Evolutionary conservation across 2,888 invertebrate species (phyloP), one percentile per base, ranked within the genome.

Genomic region (Caenorhabditis afra): DNA sequence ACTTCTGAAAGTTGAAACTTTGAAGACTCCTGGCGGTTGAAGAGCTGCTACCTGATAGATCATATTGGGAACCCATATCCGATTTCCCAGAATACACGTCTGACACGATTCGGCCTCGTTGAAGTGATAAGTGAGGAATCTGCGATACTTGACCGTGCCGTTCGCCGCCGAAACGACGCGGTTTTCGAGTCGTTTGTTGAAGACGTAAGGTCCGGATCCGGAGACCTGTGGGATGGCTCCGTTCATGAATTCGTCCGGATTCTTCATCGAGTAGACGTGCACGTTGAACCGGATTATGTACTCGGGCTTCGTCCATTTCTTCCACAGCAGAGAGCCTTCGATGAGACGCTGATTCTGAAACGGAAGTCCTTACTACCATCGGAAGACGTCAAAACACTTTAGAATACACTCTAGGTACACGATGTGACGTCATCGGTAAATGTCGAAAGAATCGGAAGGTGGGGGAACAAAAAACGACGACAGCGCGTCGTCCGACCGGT

Each of bases 121-220:
- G 82, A 88, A 89, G 65, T 66, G 74, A 67, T 82, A 87, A 11
- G 83, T 75, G 18, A 79, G 50, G 67, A 71, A 78, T 29, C 83
- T 64, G 57, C 81, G 82, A 71, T 81, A 86, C 67, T 85, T 87
- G 49, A 89, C 84, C 4, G 87, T 87, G 59, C 88, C 87, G 55
- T 90, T 87, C 16, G 71, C 85, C 5, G 81, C 75, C 16, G 81
- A 70, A n/a, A 86, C 67, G 12, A 89, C 87, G 61, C 85, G 83
- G 73, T 89, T 80, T 67, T 85, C 85, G 47, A 87, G 75, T 41
- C 79, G 85, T 64, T 89, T 87, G 71, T 88, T 86, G 73, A 89
- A 90, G 20, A 84, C 84, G 73, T 90, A 90, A 1, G 90, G 90
- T 7, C 90, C 90, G 14, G 81, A 81, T 49, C 80, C 83, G 53